phyloP scores from a whole-genome alignment of 2,113 vertebrate genomes.

The Rutilus rutilus region DNA sequence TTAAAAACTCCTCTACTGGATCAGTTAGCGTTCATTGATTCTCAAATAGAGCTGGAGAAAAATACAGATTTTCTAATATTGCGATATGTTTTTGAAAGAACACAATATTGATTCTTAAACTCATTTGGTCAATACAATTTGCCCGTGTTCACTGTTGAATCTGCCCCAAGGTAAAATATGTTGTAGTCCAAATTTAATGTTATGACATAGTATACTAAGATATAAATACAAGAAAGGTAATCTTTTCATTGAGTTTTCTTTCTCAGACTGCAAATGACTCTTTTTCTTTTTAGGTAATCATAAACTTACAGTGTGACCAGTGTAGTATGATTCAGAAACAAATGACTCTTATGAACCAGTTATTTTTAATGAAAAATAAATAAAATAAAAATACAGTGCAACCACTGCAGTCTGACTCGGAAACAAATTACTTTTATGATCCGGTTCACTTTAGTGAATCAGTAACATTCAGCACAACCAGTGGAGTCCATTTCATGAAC shows the following conservation, averaged over 20 bases:
- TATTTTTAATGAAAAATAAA: not conserved
- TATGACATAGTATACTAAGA: not conserved
- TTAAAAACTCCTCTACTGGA: conserved; percentile 27
- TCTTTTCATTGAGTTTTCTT: not conserved
- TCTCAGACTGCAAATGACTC: not conserved
- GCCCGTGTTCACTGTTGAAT: no score
- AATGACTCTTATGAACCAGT: not conserved
- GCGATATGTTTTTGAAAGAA: not conserved
- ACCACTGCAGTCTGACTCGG: not conserved
- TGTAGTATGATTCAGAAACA: not conserved
- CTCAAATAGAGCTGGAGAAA: not conserved
- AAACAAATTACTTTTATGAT: not conserved
- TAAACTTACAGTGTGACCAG: not conserved
- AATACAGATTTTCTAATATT: not conserved
- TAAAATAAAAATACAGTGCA: not conserved
- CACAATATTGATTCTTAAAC: not conserved
- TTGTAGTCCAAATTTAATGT: not conserved
- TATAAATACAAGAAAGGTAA: not conserved
- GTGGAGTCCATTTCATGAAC: not conserved
- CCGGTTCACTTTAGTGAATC: no score
- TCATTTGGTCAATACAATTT: not conserved
- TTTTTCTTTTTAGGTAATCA: not conserved
- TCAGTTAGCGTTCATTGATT: not conserved
- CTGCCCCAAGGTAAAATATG: not conserved
- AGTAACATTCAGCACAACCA: not conserved